Evolutionary conservation across 2,113 vertebrate genomes (phyloP).

Genomic region (Anarhynchus alexandrinus): DNA sequence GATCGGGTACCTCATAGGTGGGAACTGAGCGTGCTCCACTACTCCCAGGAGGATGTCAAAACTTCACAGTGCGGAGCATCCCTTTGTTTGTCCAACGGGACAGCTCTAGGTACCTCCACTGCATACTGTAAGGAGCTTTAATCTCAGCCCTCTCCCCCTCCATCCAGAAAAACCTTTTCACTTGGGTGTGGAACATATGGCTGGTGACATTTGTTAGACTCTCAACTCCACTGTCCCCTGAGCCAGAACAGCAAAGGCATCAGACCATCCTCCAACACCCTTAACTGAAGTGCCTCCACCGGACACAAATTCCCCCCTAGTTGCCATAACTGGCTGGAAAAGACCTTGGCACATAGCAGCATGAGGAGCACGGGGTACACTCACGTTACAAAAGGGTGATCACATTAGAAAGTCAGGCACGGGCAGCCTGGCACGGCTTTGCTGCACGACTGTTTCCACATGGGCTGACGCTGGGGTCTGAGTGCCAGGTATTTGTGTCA

Average conservation of each 20-base stretch:
- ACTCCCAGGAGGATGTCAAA: background rate
- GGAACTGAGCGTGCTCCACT: accelerated
- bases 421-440: background rate
- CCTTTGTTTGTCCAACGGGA: background rate
- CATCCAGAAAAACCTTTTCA: background rate
- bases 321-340: background rate
- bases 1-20: no score
- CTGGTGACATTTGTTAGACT: background rate
- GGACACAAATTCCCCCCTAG: background rate
- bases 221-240: background rate
- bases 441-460: background rate
- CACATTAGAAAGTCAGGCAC: background rate
- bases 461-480: background rate
- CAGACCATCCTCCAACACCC: background rate
- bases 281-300: background rate
- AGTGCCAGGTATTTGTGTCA: background rate
- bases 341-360: background rate
- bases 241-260: background rate
- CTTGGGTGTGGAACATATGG: background rate
- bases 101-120: background rate
- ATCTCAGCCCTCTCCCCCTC: background rate
- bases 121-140: background rate
- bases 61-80: background rate
- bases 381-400: background rate
- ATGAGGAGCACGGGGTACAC: background rate